These are phyloP conservation scores for Oscheius sp. DNA, from an alignment of 2,888 invertebrate genomes.

Conservation along the genomic window DNA sequence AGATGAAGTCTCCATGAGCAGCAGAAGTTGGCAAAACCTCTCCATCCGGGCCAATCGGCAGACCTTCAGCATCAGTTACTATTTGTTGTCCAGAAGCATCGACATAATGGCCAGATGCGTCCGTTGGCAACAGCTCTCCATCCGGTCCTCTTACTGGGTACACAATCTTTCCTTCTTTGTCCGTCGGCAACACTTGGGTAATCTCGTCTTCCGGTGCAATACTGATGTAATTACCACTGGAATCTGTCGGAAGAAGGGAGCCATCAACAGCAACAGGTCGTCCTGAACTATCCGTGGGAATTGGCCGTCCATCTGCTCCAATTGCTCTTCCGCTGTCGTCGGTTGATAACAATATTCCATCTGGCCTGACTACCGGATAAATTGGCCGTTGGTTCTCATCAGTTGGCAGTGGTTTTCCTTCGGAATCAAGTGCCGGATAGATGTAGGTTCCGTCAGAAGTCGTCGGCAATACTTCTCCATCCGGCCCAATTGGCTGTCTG, in stretches of 20 bases:
- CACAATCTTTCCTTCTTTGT: constrained; percentile 15
- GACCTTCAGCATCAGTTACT: constrained; percentile 56
- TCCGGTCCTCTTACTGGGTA: constrained; percentile 47
- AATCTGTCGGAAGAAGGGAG: constrained; percentile 53
- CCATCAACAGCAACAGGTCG: constrained; percentile 61
- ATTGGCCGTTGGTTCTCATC: constrained; percentile 34
- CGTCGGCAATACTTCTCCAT: constrained; percentile 47
- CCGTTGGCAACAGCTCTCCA: constrained; percentile 43
- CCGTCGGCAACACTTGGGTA: constrained; percentile 1
- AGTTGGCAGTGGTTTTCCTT: constrained; percentile 51
- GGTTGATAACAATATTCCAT: constrained; percentile 47
- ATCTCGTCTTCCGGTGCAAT: constrained; percentile 27
- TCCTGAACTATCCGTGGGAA: constrained; percentile 54
- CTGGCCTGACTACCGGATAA: constrained; percentile 41
- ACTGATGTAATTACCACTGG: constrained; percentile 50
- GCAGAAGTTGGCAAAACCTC: constrained; percentile 48
- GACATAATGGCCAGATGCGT: constrained; percentile 42
- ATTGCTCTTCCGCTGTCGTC: constrained; percentile 36
- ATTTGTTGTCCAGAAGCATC: constrained; percentile 43
- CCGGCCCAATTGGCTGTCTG: constrained; percentile 46
- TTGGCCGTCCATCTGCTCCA: constrained; percentile 56
- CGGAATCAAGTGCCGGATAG: constrained; percentile 26
- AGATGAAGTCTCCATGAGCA: constrained; percentile 42
- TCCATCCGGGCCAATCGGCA: constrained; percentile 49
- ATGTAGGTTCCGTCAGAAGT: constrained; percentile 49